Evolutionary conservation across 2,797 vertebrate genomes (phyloP).

Genomic region (Danio tinwini): DNA sequence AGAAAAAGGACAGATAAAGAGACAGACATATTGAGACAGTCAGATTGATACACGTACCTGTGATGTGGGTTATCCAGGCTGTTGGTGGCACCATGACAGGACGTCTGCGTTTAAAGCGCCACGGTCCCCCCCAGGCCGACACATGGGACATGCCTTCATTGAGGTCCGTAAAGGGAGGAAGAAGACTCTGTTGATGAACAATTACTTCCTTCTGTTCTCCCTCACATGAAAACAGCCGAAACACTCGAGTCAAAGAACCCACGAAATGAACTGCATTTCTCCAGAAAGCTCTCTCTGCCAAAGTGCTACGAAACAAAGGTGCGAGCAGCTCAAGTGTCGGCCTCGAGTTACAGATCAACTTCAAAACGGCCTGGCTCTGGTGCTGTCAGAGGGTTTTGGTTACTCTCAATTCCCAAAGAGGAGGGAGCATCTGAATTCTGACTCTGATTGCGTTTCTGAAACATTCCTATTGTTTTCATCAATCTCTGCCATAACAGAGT

Average conservation of each 20-base stretch:
- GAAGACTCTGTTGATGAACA: conserved; percentile 24
- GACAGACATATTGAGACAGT: conserved; percentile 1
- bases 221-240: not conserved
- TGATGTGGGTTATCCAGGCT: conserved; percentile 66
- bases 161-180: conserved; percentile 46
- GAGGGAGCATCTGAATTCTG: conserved; percentile 42
- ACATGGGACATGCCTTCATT: conserved; percentile 67
- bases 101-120: conserved; percentile 59
- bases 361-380: conserved; percentile 49
- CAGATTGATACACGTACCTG: conserved; percentile 46
- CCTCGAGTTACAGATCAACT: conserved; percentile 58
- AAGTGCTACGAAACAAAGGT: conserved; percentile 44
- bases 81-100: conserved; percentile 55
- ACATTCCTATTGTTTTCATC: conserved; percentile 7
- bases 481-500: not conserved
- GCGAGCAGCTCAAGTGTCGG: conserved; percentile 56
- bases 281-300: conserved; percentile 45
- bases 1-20: not conserved
- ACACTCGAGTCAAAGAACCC: not conserved
- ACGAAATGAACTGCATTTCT: conserved; percentile 18
- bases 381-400: conserved; percentile 43
- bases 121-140: conserved; percentile 62
- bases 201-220: not conserved
- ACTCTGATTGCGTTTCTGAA: not conserved
- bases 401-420: conserved; percentile 49